These are phyloP conservation scores for Hypolimnas misippus DNA, from an alignment of 2,888 invertebrate genomes.

Conservation along the genomic window DNA sequence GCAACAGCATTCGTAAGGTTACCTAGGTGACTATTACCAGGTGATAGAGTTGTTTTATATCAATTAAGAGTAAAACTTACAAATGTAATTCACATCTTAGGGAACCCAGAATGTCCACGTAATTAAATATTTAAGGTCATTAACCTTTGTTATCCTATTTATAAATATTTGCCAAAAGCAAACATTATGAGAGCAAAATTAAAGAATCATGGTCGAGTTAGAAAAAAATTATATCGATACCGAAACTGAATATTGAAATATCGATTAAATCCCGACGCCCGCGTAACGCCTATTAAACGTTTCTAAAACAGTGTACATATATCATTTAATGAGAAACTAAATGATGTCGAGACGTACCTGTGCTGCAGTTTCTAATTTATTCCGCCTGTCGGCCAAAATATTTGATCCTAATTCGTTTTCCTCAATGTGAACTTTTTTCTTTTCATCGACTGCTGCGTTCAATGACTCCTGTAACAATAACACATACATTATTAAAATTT, in stretches of 20 bases:
- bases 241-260: background rate
- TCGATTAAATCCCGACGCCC: background rate
- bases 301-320: conserved; percentile 1
- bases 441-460: conserved; percentile 72
- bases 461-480: conserved; percentile 75
- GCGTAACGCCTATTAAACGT: background rate
- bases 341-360: conserved; percentile 68
- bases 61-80: too few relatives aligned
- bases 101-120: too few relatives aligned
- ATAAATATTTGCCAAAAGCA: too few relatives aligned
- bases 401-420: conserved; percentile 72
- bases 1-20: too few relatives aligned
- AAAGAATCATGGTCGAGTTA: too few relatives aligned
- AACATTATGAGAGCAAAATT: too few relatives aligned
- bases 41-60: too few relatives aligned
- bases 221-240: too few relatives aligned
- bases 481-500: conserved; percentile 21
- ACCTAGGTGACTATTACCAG: too few relatives aligned
- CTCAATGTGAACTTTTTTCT: conserved; percentile 72
- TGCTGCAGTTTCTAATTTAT: conserved; percentile 84
- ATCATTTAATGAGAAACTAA: conserved; percentile 10
- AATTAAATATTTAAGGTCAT: too few relatives aligned
- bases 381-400: conserved; percentile 76
- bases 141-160: too few relatives aligned
- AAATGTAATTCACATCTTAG: too few relatives aligned